Conservation (phyloP, 2,113 vertebrate genomes). For the Manacus vitellinus region DNA sequence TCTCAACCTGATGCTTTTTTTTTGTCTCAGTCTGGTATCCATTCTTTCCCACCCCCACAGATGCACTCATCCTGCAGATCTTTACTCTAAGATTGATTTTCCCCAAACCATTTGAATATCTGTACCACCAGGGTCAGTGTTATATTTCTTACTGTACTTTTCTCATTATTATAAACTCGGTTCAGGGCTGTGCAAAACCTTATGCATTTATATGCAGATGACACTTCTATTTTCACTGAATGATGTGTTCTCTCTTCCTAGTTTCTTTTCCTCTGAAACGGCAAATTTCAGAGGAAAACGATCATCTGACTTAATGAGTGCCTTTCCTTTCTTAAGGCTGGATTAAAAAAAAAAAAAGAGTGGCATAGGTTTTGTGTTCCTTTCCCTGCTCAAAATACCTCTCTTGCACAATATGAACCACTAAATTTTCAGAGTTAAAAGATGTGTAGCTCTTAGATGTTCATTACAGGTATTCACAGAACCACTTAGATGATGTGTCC, state of each 20-base stretch:
- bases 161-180: background rate
- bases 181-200: background rate
- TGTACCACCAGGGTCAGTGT: background rate
- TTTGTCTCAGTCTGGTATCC: background rate
- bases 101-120: background rate
- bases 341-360: background rate
- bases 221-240: constrained; percentile 45
- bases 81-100: background rate
- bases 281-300: background rate
- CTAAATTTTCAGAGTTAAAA: background rate
- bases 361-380: background rate
- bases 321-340: background rate
- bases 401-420: background rate
- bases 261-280: constrained; percentile 18
- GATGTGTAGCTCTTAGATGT: background rate
- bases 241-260: constrained; percentile 8
- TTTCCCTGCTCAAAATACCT: background rate
- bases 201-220: constrained; percentile 33
- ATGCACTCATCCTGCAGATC: background rate
- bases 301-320: constrained; percentile 17
- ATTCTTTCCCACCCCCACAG: background rate
- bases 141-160: background rate
- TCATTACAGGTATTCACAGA: background rate
- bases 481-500: too few species aligned
- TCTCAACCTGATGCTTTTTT: background rate